Base-by-base conservation (phyloP, 2,888 invertebrate species). In the Drepana falcataria region DNA sequence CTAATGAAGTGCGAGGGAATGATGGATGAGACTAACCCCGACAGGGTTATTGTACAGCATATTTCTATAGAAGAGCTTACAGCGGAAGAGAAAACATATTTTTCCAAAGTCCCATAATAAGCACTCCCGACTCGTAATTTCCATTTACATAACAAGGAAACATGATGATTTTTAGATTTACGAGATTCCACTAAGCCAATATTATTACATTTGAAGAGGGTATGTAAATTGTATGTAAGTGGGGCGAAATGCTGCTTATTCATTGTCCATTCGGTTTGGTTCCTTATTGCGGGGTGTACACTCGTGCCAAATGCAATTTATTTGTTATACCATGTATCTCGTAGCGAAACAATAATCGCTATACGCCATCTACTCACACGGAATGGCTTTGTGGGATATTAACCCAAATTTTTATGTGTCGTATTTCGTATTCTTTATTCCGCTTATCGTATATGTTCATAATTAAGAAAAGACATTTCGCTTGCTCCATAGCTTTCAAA, bases 1-100 rank as follows among this genome's bases (percentile, higher is more conserved):
- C 70, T 86, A 88, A 88, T 89, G 89, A 89, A 84, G 83, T 87
- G 88, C 83, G 75, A 83, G 81, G 75, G 75, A 79, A 87, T 89
- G 87, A 89, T 87, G 77, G 83, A 89, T 88, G 87, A 75, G 70
- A 71, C 63, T 68, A 73, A 67, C 64, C 64, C 67, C 64, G 69
- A 71, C 72, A 67, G 64, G 71, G 71, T 66, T 75, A 72, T 71
- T 69, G 72, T 80, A 65, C 64, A 60, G 66, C 71, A 72, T 68
- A 72, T 78, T 72, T 74, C 68, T 73, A 73, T 70, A 73, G 65
- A 67, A 72, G 68, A 67, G 62, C 61, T 64, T 64, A 55, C 68
- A 57, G 61, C 62, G 65, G 65, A 59, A 56, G 59, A 64, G 60
- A 55, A 68, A 69, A 61, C 64, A 66, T 65, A 63, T 60, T 64